A percentile compares a stretch with the other conserved stretches of the same genome.
Conservation (phyloP, 2,113 vertebrate species). For the Rhea americana region DNA sequence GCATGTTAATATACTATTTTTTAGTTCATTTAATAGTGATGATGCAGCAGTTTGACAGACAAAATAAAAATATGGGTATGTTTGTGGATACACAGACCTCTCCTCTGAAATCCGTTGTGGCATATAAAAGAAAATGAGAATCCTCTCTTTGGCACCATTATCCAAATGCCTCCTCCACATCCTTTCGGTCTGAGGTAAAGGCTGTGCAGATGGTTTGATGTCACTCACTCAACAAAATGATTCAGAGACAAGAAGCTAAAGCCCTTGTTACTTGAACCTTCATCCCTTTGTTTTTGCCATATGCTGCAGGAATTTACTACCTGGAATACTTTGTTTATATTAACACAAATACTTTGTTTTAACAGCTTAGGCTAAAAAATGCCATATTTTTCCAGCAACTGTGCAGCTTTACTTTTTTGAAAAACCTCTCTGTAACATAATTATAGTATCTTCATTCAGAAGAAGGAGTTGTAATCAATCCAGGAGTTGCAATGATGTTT, state of each 20-base stretch:
- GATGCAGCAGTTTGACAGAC: neutral
- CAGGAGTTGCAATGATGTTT: neutral
- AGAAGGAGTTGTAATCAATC: constrained; percentile 28
- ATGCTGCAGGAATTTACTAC: neutral
- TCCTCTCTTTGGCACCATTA: constrained; percentile 29
- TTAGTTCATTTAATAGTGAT: constrained; percentile 16
- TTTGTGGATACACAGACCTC: neutral
- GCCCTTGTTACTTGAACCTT: neutral
- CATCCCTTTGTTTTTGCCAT: neutral
- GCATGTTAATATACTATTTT: constrained; percentile 37
- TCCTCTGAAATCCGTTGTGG: constrained; percentile 27
- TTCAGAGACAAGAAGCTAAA: constrained; percentile 1
- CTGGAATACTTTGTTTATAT: neutral
- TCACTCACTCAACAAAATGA: constrained; percentile 6
- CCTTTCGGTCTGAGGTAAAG: neutral
- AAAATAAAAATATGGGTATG: constrained; percentile 35
- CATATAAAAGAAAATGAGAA: constrained; percentile 38
- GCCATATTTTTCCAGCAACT: neutral
- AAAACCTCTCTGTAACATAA: neutral
- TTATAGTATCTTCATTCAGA: constrained; percentile 40
- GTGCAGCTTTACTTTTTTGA: neutral
- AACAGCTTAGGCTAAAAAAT: neutral
- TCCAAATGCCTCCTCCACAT: neutral
- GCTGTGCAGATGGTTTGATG: neutral
- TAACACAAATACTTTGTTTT: neutral